Base-by-base conservation (phyloP, 2,888 invertebrate species). In the Tricholauxania praeusta region DNA sequence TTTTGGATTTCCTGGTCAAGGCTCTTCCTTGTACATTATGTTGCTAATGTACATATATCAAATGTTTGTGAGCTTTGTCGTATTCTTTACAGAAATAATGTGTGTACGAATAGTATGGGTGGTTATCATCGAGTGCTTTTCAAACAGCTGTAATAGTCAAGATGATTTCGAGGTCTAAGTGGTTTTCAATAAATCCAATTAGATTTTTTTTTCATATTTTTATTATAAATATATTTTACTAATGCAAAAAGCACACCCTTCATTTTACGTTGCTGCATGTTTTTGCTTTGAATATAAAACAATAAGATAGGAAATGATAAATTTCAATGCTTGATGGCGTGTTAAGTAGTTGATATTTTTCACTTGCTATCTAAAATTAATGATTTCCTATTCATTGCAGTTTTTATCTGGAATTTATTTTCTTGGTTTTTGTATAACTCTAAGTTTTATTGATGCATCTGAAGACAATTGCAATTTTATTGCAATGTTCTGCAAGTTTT, bases 151-250 rank as follows among this genome's bases (percentile, higher is more conserved):
- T 63, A 63, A 66, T 52, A 53, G 14, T 19, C 47, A 47, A 32
- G 17, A 53, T 62, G 60, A 52, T 62, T 51, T 71, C 12, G 47
- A 59, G 22, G 22, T 51, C 73, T 71, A 73, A 73, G 73, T 73
- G 68, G 59, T 74, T 72, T 74, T 72, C 71, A 74, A 74, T 74
- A 74, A 28, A 74, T 72, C 74, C 72, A 72, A 74, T 72, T 67
- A 74, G 60, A 15, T 55, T 67, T 67, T 52, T n/a, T 51, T 64
- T 63, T 19, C 12, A 1, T 57, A 12, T 19, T 17, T 19, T 5
- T 19, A 57, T 19, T 57, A 19, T n/a, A 17, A 22, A 17, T 59
- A 2, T 8, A 12, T 19, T 14, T 28, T n/a, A 12, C 22, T 28
- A 14, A 10, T 57, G 5, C 57, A 57, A 57, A 57, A 28, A 28